Percentiles rank a stretch among this genome's conserved stretches.
Evolutionary conservation across 2,797 vertebrate species (phyloP).

Genomic region (Tympanoctomys barrerae): DNA sequence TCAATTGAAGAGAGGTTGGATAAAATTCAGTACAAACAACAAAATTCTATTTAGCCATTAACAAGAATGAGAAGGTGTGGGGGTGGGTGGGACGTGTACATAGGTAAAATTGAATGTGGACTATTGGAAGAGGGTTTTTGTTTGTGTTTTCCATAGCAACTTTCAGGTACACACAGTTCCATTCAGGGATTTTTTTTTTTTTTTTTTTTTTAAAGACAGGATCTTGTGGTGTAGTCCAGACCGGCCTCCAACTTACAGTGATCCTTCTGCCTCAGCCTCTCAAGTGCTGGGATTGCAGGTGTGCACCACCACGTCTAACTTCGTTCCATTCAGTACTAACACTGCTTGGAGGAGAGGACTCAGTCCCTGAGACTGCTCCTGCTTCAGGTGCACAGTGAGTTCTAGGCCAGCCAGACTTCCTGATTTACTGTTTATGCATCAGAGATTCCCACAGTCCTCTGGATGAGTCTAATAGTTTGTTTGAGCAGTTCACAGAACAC

Average conservation of each 20-base stretch:
- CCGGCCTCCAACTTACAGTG: too few relatives aligned
- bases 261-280: too few relatives aligned
- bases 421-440: neutral
- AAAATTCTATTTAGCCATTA: neutral
- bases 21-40: neutral
- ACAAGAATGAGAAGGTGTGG: neutral
- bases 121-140: neutral
- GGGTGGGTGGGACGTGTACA: too few relatives aligned
- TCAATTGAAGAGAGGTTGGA: neutral
- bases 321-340: neutral
- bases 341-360: neutral
- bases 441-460: too few relatives aligned
- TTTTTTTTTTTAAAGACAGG: too few relatives aligned
- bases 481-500: neutral
- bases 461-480: neutral
- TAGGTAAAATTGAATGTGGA: neutral
- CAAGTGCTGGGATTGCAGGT: too few relatives aligned
- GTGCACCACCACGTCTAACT: too few relatives aligned
- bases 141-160: neutral
- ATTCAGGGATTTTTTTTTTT: too few relatives aligned
- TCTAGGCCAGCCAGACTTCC: neutral
- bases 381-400: neutral
- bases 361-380: neutral
- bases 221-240: too few relatives aligned
- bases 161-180: neutral